Percentiles rank a stretch among this genome's conserved stretches.
Evolutionary conservation across 1,140 invertebrate species (phyloP).

Genomic region (Mercenaria mercenaria): DNA sequence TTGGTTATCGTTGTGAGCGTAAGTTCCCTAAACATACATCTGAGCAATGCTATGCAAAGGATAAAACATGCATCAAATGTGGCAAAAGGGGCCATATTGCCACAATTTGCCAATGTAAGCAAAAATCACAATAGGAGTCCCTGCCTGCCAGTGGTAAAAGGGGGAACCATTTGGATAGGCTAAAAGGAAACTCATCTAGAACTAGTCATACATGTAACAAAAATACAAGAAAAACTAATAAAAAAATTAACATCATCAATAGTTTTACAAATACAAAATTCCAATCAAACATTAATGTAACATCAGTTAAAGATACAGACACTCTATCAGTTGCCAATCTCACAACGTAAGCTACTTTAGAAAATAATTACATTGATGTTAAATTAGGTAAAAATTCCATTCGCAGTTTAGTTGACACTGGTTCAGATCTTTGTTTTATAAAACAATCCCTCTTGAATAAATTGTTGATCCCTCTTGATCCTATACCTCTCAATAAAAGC

Average conservation of each 20-base stretch:
- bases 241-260: neutral
- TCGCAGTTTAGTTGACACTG: neutral
- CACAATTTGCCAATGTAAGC: neutral
- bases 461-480: neutral
- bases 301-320: too few species aligned
- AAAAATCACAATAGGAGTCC: neutral
- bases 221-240: neutral
- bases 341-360: neutral
- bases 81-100: neutral
- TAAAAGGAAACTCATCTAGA: neutral
- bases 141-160: constrained; percentile 36
- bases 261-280: neutral
- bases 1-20: neutral
- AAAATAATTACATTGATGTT: constrained; percentile 15
- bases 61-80: neutral
- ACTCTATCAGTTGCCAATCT: neutral
- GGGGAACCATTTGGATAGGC: constrained; percentile 50
- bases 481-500: neutral
- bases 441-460: constrained; percentile 18
- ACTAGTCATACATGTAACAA: neutral
- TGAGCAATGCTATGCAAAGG: neutral
- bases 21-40: neutral
- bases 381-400: neutral
- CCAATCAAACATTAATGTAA: neutral
- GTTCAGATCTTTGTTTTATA: constrained; percentile 11